phyloP scores from a whole-genome alignment of 2,113 vertebrate species.

The Phrynosoma blainvillii region DNA sequence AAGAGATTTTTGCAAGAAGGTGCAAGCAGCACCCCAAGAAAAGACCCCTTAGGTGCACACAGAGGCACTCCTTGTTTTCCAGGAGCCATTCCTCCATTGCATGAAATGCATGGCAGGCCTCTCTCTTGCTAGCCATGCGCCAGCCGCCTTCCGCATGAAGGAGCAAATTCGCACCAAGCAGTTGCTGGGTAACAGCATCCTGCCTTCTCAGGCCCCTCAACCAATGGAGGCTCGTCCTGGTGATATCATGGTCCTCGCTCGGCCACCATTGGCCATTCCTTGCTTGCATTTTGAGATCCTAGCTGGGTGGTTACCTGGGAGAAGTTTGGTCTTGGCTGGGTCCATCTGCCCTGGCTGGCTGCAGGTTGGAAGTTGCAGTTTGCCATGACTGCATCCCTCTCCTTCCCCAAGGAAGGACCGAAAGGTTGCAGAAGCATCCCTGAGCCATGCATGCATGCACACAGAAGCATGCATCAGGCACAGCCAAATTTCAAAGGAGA shows the following conservation, averaged over 20 bases:
- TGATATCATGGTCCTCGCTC: conserved; percentile 20
- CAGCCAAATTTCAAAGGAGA: too few relatives aligned
- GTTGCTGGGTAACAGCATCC: conserved; percentile 30
- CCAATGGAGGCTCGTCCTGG: background rate
- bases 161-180: background rate
- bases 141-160: background rate
- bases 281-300: background rate
- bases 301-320: conserved; percentile 7
- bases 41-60: background rate
- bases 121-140: too few relatives aligned
- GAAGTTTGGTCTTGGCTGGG: background rate
- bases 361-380: too few relatives aligned
- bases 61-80: background rate
- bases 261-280: background rate
- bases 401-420: background rate
- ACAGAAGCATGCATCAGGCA: too few relatives aligned
- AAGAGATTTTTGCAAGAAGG: background rate
- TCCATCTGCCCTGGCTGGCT: background rate
- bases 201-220: background rate
- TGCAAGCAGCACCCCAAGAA: background rate
- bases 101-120: background rate
- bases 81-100: background rate
- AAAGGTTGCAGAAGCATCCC: background rate
- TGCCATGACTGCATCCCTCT: background rate
- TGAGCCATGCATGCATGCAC: background rate